Base-by-base conservation (phyloP, 1,140 invertebrate species). In the Phortica variegata region DNA sequence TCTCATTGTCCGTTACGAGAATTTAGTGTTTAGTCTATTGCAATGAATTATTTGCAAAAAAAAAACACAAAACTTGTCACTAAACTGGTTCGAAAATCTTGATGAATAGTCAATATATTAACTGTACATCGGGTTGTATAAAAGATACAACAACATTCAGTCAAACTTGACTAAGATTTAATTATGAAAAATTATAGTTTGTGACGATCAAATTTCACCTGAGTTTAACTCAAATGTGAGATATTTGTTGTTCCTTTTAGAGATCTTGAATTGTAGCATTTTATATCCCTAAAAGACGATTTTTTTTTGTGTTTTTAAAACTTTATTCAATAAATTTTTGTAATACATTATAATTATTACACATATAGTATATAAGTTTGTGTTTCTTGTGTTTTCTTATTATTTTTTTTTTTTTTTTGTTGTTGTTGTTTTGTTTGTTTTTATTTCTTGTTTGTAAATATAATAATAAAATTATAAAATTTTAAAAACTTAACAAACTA, bases 401-500 rank as follows among this genome's bases (percentile, higher is more conserved):
- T 12, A 7, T 6, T 6, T 29, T 29, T 29, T 29, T 29, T 29
- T 29, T 29, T 29, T 29, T 29, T 29, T 29, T 29, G 12, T 29
- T 7, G 12, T 17, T 43, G 21, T 32, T 52, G 15, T 20, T 38
- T 17, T 15, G 26, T 44, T 33, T 12, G 8, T 18, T 36, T 17
- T 29, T 36, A 21, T 23, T 37, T 38, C 19, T 18, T 38, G n/a
- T 37, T 58, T 61, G 51, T 61, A 50, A 60, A 60, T 60, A 56
- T 50, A 49, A 51, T 47, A 61, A 54, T 58, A 56, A 56, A 56
- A 61, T 61, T 57, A 44, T 53, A 54, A 56, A 57, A 56, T 50
- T 61, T 54, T 61, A 51, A 54, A 61, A 61, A 61, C 59, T 61
- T 61, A 61, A 61, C 59, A 61, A 61, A 61, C 13, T 47, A 59